These are phyloP conservation scores for Cyaniris semiargus DNA, from an alignment of 2,888 invertebrate species.

Conservation along the genomic window DNA sequence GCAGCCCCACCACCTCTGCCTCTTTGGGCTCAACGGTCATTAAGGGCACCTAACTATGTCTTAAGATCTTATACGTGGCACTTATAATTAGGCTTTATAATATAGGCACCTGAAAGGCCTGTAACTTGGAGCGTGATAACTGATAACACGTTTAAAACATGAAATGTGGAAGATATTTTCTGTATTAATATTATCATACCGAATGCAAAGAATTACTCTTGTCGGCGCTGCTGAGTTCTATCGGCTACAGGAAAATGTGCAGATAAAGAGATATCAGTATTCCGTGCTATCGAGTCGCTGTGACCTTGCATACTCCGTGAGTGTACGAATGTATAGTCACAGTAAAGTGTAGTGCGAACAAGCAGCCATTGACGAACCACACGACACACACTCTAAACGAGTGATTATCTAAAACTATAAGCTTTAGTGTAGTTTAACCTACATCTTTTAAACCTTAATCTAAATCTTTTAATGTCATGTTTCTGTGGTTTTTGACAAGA, in stretches of 20 bases:
- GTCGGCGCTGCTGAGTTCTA: slow-evolving; percentile 1
- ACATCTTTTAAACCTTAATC: not conserved
- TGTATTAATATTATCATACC: not conserved
- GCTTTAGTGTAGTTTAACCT: not conserved
- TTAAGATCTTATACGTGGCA: too few species aligned
- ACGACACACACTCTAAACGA: not conserved
- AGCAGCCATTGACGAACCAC: not conserved
- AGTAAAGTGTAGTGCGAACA: not conserved
- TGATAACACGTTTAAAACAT: too few species aligned
- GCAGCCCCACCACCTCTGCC: too few species aligned
- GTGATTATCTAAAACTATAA: not conserved
- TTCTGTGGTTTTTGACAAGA: too few species aligned
- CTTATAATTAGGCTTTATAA: too few species aligned
- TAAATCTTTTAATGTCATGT: too few species aligned
- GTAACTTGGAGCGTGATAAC: too few species aligned
- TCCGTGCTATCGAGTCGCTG: slow-evolving; percentile 11
- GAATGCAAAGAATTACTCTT: not conserved
- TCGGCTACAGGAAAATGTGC: slow-evolving; percentile 21
- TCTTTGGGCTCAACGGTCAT: too few species aligned
- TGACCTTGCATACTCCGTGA: slow-evolving; percentile 1
- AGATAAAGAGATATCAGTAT: slow-evolving; percentile 24
- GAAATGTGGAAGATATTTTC: not conserved
- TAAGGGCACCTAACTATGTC: too few species aligned
- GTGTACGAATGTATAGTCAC: not conserved
- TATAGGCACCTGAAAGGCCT: too few species aligned